Percentiles rank a stretch among this genome's conserved stretches.
phyloP scores from a whole-genome alignment of 1,140 invertebrate species.

The Polyergus mexicanus region DNA sequence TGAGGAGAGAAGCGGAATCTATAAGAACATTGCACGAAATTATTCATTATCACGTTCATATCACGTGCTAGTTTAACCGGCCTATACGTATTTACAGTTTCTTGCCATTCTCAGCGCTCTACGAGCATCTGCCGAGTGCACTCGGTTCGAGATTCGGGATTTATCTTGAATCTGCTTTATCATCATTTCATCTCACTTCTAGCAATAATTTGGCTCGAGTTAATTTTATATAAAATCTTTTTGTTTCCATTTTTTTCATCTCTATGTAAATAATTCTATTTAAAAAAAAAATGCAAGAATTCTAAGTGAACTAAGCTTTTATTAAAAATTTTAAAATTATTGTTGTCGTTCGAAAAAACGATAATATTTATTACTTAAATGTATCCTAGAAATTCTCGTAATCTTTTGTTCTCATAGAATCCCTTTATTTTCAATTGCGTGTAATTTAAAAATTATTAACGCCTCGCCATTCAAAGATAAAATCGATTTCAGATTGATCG shows the following conservation, averaged over 20 bases:
- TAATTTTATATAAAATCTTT: neutral
- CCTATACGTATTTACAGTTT: constrained; percentile 20
- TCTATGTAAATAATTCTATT: neutral
- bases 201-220: neutral
- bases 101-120: constrained; percentile 10
- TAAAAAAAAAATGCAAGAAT: neutral
- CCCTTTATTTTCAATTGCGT: neutral
- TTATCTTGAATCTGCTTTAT: neutral
- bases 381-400: neutral
- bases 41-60: constrained; percentile 57
- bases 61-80: constrained; percentile 73
- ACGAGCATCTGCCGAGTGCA: neutral
- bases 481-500: neutral
- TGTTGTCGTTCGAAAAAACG: neutral
- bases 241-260: neutral
- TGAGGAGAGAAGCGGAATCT: neutral
- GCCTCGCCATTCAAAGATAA: neutral
- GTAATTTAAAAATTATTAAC: neutral
- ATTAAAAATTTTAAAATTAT: neutral
- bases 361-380: neutral
- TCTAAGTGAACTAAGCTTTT: neutral
- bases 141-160: neutral
- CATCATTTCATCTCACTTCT: neutral
- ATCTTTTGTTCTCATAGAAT: neutral
- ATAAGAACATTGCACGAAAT: constrained; percentile 26